Conservation (phyloP, 2,113 vertebrate species). For the Hirundichthys speculiger region DNA sequence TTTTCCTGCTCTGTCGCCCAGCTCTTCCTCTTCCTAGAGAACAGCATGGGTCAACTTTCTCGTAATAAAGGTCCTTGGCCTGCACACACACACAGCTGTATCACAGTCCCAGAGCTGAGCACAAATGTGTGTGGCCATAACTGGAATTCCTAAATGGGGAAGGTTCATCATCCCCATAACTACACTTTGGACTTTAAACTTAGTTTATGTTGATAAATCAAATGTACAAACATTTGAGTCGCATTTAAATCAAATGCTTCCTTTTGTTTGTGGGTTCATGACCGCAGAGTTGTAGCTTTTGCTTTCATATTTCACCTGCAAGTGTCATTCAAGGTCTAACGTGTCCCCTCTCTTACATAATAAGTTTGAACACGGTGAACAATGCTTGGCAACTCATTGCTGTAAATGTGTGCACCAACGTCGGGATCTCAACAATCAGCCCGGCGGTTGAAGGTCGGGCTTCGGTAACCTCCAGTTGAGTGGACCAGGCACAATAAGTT, state of each 20-base stretch:
- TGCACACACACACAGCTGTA: constrained; percentile 10
- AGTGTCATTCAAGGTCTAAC: not conserved
- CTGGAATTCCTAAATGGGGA: no score
- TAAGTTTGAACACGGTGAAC: not conserved
- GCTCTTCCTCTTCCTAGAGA: no score
- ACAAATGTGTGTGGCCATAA: constrained; percentile 14
- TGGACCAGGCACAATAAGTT: constrained; percentile 37
- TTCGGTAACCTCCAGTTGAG: constrained; percentile 34
- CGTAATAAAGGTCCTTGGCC: no score
- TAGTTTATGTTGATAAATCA: constrained; percentile 32
- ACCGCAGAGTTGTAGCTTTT: constrained; percentile 2
- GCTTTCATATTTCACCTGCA: not conserved
- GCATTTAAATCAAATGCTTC: constrained; percentile 41
- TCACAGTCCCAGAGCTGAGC: not conserved
- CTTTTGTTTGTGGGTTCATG: constrained; percentile 9
- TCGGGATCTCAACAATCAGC: constrained; percentile 22
- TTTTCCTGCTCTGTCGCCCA: no score
- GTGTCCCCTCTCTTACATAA: not conserved
- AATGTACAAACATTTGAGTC: constrained; percentile 41
- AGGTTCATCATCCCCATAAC: constrained; percentile 44
- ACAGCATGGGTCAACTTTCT: no score
- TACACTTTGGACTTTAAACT: constrained; percentile 13
- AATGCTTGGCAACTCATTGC: not conserved
- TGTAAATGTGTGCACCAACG: not conserved
- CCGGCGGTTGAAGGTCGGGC: constrained; percentile 22